phyloP scores from a whole-genome alignment of 2,888 invertebrate species.

The Digitonthophagus gazella region DNA sequence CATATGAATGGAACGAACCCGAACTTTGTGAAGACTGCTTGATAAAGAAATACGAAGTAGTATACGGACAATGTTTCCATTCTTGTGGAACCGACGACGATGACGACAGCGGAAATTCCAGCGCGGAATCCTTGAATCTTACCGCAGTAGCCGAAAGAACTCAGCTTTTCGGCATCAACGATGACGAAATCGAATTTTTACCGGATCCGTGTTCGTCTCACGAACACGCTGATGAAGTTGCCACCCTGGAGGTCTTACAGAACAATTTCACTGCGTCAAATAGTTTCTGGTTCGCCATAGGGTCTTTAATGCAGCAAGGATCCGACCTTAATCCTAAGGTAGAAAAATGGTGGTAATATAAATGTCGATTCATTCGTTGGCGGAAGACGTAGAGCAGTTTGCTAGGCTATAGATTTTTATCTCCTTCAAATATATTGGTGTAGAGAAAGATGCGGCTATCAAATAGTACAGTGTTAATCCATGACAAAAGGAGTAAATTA shows the following conservation, averaged over 20 bases:
- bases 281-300: constrained; percentile 85
- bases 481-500: background rate
- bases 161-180: constrained; percentile 18
- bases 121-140: constrained; percentile 21
- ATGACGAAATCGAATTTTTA: constrained; percentile 35
- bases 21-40: constrained; percentile 58
- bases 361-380: no score
- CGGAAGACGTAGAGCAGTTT: no score
- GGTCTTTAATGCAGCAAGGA: constrained; percentile 86
- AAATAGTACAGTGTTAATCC: background rate
- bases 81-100: constrained; percentile 19
- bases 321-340: constrained; percentile 77
- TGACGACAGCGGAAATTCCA: constrained; percentile 28
- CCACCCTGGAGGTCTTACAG: constrained; percentile 52
- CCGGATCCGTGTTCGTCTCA: constrained; percentile 35
- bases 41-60: constrained; percentile 38
- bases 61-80: constrained; percentile 41
- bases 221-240: constrained; percentile 30
- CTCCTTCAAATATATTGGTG: no score
- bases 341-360: no score
- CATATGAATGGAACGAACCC: constrained; percentile 74
- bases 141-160: background rate
- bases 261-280: constrained; percentile 83
- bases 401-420: no score
- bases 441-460: no score